Evolutionary conservation across 2,797 vertebrate species (phyloP).

Genomic region (Lacerta agilis): DNA sequence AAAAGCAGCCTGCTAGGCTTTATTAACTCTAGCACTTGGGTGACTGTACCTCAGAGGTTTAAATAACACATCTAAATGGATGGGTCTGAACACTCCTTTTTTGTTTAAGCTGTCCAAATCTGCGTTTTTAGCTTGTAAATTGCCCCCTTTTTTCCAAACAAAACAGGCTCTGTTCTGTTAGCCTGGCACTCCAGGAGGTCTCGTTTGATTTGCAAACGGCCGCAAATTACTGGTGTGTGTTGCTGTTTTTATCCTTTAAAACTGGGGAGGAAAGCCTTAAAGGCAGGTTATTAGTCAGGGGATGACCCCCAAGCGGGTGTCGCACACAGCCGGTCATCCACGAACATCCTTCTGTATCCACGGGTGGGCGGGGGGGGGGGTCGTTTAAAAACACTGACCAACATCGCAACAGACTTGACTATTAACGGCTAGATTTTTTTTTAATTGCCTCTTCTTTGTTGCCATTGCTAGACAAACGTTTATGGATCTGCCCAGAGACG

Average conservation of each 20-base stretch:
- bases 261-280: background rate
- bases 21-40: background rate
- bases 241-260: background rate
- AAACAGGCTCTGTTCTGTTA: background rate
- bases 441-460: conserved; percentile 85
- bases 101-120: background rate
- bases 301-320: background rate
- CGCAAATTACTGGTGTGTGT: background rate
- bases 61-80: background rate
- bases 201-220: conserved; percentile 22
- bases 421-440: conserved; percentile 79
- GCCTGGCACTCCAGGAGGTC: background rate
- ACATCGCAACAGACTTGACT: conserved; percentile 27
- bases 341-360: background rate
- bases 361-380: conserved; percentile 52
- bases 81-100: too few species aligned
- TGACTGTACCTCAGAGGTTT: background rate
- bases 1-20: background rate
- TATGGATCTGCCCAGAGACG: conserved; percentile 96
- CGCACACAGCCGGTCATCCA: background rate
- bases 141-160: background rate
- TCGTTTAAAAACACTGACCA: conserved; percentile 69
- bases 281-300: conserved; percentile 8
- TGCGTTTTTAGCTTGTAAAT: background rate
- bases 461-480: conserved; percentile 93